These are phyloP conservation scores for Neodiprion fabricii DNA, from an alignment of 1,140 invertebrate genomes.

Conservation along the genomic window DNA sequence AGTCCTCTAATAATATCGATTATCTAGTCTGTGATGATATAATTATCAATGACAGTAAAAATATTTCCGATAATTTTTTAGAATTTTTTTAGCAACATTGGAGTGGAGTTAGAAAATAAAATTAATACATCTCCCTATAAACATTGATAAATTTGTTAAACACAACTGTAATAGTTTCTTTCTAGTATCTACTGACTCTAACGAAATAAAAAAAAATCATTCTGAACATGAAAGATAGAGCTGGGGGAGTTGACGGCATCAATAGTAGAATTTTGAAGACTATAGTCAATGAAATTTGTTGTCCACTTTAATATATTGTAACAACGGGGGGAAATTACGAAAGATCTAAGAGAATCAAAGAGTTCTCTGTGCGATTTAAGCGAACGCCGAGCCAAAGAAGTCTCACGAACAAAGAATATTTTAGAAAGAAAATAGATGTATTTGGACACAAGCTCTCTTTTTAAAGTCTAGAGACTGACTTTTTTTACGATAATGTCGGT, in stretches of 20 bases:
- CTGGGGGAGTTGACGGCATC: conserved; percentile 7
- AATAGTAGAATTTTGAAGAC: conserved; percentile 2
- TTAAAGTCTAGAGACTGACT: too few species aligned
- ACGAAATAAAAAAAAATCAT: not conserved
- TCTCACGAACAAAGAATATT: too few species aligned
- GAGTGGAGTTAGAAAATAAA: conserved; percentile 1
- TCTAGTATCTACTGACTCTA: not conserved
- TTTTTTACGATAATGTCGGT: too few species aligned
- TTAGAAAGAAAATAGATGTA: too few species aligned
- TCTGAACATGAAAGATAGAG: not conserved
- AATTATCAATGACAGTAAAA: not conserved
- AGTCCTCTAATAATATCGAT: not conserved
- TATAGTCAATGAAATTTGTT: not conserved
- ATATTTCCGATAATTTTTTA: not conserved
- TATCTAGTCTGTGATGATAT: not conserved
- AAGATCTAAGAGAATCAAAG: not conserved
- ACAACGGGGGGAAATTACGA: not conserved
- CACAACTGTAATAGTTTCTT: not conserved
- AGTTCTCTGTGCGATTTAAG: too few species aligned
- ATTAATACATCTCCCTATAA: not conserved
- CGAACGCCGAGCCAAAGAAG: too few species aligned
- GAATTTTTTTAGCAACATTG: not conserved
- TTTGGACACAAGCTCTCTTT: too few species aligned
- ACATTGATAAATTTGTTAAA: not conserved
- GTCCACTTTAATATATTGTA: not conserved